phyloP scores from a whole-genome alignment of 2,113 vertebrate species.

The Cyprichromis sp. region DNA sequence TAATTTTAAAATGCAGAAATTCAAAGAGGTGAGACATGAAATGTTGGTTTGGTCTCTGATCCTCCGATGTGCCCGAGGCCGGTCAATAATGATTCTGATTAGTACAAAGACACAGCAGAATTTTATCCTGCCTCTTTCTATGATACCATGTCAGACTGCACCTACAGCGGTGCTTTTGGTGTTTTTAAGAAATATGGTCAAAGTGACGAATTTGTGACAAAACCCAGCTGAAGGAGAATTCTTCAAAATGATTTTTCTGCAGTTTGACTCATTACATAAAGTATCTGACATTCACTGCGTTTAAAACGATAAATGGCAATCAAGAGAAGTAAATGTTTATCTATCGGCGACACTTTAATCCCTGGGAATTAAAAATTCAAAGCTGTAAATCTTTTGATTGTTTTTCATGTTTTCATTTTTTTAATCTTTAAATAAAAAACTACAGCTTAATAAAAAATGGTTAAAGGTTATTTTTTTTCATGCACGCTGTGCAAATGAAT shows the following conservation, averaged over 20 bases:
- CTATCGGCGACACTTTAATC: rapidly evolving
- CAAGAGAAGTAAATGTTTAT: not conserved
- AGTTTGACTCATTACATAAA: not conserved
- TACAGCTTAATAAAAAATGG: rapidly evolving
- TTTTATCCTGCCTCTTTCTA: not conserved
- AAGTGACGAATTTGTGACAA: not conserved
- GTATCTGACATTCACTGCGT: not conserved
- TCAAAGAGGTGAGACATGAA: not conserved
- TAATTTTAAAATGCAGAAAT: not conserved
- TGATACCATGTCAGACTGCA: rapidly evolving
- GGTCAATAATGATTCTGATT: not conserved
- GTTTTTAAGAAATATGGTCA: not conserved
- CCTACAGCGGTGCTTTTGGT: rapidly evolving
- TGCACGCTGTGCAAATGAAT: not conserved
- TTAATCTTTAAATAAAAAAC: not conserved
- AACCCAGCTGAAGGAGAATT: not conserved
- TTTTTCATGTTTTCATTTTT: not conserved
- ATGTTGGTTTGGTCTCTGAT: not conserved
- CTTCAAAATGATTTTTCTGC: not conserved
- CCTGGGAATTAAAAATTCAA: not conserved
- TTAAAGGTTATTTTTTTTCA: rapidly evolving
- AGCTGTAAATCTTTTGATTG: not conserved
- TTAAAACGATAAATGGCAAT: rapidly evolving
- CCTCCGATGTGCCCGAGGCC: not conserved
- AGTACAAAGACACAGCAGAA: not conserved